Base-by-base conservation (phyloP, 1,140 invertebrate species). In the Drusus annulatus region DNA sequence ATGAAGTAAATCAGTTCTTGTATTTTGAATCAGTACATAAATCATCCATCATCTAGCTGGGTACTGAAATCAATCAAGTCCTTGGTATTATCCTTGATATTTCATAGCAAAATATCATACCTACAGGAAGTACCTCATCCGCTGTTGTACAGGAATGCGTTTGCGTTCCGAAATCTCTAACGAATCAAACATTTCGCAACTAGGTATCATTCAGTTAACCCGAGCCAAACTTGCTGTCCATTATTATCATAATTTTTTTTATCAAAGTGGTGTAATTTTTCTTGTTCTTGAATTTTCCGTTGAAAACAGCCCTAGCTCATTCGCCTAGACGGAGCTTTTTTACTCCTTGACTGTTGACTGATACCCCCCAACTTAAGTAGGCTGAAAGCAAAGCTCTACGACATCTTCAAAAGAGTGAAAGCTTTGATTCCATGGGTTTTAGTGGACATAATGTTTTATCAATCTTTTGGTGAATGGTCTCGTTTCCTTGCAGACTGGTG, bases 311-410 rank as follows among this genome's bases (percentile, higher is more conserved):
- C 23, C 19, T 23, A 19, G 19, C 56, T 60, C 56, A 60, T 60
- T 60, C 56, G 19, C 23, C 56, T 60, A 60, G 56, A 60, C 56
- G 17, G 56, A 60, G 56, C 56, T 60, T 60, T 60, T 60, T 60
- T 60, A 19, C 23, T 60, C 56, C 56, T 60, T 23, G 56, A 19
- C 56, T 60, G 56, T 17, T 23, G 17, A 60, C 19, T 23, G 56
- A 17, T 21, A 13, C n/a, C 23, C 2, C 56, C 3, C 25, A 60
- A 19, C 23, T 23, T 17, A 60, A 19, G 56, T 15, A 60, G 23
- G 23, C 19, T 23, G 6, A 6, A 23, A 2, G 23, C 56, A 23
- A 60, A 21, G 10, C 7, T 60, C 17, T 23, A 13, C 17, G 23
- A 60, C 3, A 23, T 13, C 23, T 3, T 2, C 56, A 23, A 60